Evolutionary conservation across 2,113 vertebrate genomes (phyloP).

Genomic region (Corynorhinus townsendii): DNA sequence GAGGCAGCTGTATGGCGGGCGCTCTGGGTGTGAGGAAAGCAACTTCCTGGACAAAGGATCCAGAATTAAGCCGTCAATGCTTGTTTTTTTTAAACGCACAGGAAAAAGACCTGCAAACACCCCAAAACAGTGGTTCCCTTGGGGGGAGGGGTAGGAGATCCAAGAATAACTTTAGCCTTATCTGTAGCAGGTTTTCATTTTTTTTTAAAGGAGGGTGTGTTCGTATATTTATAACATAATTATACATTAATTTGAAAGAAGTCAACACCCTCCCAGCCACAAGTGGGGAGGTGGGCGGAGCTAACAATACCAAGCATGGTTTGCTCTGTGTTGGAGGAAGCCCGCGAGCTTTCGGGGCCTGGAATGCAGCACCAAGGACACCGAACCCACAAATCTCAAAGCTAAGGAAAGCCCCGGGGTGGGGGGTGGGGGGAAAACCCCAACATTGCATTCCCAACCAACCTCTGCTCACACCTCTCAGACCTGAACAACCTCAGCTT

Average conservation of each 20-base stretch:
- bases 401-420: no score
- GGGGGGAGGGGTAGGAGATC: background rate
- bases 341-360: accelerated
- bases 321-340: background rate
- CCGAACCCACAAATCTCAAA: background rate
- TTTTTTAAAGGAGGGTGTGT: conserved; percentile 8
- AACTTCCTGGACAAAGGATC: background rate
- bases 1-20: background rate
- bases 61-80: background rate
- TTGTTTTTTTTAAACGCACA: background rate
- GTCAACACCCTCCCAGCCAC: background rate
- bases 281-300: background rate
- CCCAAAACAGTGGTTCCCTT: background rate
- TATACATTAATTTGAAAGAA: background rate
- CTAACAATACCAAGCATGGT: background rate
- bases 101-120: background rate
- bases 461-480: background rate
- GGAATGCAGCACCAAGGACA: background rate
- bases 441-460: background rate
- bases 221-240: background rate
- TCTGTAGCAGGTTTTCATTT: background rate
- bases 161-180: background rate
- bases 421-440: no score
- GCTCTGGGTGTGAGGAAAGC: background rate
- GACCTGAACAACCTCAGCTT: background rate